phyloP scores from a whole-genome alignment of 2,113 vertebrate species.

The Tamias sibiricus region DNA sequence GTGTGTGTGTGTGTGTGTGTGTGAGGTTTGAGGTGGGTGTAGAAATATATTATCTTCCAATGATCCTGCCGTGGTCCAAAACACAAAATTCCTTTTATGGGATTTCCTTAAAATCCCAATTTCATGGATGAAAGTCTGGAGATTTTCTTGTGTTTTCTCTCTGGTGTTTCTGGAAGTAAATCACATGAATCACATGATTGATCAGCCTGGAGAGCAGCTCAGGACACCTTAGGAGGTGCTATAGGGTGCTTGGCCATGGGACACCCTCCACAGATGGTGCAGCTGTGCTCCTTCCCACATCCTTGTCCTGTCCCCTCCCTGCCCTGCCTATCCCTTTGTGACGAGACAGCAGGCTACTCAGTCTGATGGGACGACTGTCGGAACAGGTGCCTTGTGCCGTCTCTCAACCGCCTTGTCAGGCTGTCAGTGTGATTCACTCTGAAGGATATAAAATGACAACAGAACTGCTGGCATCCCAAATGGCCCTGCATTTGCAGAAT shows the following conservation, averaged over 20 bases:
- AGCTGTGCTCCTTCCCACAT: not conserved
- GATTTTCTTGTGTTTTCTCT: not conserved
- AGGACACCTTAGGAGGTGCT: no score
- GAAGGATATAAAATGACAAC: not conserved
- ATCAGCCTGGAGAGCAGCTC: not conserved
- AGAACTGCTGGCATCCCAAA: not conserved
- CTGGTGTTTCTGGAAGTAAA: slow-evolving; percentile 32
- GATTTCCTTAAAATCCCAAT: slow-evolving; percentile 1
- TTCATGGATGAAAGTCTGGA: slow-evolving; percentile 34
- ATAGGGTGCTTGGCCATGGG: no score
- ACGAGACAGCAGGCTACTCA: not conserved
- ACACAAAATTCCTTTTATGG: slow-evolving; percentile 26
- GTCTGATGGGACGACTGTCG: not conserved
- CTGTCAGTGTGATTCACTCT: slow-evolving; percentile 18
- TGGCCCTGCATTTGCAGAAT: slow-evolving; percentile 3
- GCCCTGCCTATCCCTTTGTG: not conserved
- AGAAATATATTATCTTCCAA: not conserved
- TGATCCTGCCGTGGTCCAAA: not conserved
- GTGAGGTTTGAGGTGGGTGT: not conserved
- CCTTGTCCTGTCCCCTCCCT: not conserved
- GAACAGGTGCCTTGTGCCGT: not conserved
- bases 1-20: not conserved
- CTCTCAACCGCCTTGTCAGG: not conserved
- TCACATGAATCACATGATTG: not conserved
- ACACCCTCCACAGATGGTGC: not conserved